Base-by-base conservation (phyloP, 2,797 vertebrate genomes). In the Bradypus variegatus region DNA sequence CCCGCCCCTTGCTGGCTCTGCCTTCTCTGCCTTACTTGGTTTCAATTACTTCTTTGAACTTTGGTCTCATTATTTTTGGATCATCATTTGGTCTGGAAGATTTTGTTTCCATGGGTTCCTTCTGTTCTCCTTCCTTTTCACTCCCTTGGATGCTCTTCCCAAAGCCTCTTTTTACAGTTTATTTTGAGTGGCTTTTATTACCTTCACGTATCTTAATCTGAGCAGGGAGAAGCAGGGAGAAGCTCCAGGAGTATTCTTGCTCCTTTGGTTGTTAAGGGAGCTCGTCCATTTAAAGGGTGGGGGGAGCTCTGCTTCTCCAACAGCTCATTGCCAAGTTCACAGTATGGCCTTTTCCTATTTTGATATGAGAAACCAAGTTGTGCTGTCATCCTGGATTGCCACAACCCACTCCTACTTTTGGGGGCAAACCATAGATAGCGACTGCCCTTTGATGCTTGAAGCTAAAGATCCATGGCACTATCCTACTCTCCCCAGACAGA, bases 1-100 rank as follows among this genome's bases (percentile, higher is more conserved):
- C 89, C 93, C 13, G 14, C 95, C 95, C 93, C 95, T 91, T 86
- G 92, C 94, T 95, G 67, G 95, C 95, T 96, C 67, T 79, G 79
- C 76, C 58, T 83, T 87, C 69, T 64, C 93, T 90, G 90, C 88
- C 84, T 94, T 96, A 91, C 95, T 96, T 95, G 95, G 96, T 96
- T 97, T 97, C 96, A 96, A 97, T 96, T 96, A 97, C 96, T 96
- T 96, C 96, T 97, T 97, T 97, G 96, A 97, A 97, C 95, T 97
- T 97, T 95, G 96, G 96, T 96, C 96, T 97, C 97, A 97, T 97
- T 97, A 97, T 97, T 97, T 97, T 97, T 97, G 97, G 97, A 97
- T 96, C 80, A 45, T 97, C 96, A 95, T 95, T 97, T 96, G 96
- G 95, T 97, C 97, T 97, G 96, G 96, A 97, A 97, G 96, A 96